These are phyloP conservation scores for Rhombomys opimus DNA, from an alignment of 2,113 vertebrate genomes.

Conservation along the genomic window DNA sequence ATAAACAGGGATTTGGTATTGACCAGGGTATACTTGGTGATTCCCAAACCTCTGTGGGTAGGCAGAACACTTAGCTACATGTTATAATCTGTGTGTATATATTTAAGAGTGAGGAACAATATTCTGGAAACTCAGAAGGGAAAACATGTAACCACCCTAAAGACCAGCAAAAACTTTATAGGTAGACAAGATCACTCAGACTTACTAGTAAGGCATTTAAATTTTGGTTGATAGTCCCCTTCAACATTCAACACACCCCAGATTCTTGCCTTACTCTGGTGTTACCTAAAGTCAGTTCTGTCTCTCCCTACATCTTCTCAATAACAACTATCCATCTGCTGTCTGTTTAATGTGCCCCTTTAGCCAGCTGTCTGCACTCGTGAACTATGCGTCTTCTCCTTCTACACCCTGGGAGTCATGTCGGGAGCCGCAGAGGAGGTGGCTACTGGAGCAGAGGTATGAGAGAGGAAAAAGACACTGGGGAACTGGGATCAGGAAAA, in stretches of 20 bases:
- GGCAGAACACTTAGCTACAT: not conserved
- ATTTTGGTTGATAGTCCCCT: not conserved
- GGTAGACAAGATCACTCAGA: not conserved
- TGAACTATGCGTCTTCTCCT: conserved; percentile 98
- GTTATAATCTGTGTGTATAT: not conserved
- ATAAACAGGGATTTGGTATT: conserved; percentile 17
- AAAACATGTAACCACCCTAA: not conserved
- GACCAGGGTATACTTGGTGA: not conserved
- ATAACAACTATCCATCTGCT: not conserved
- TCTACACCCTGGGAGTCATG: conserved; percentile 99
- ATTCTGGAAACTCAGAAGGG: not conserved
- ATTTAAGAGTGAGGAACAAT: not conserved
- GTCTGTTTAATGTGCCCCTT: conserved; percentile 29
- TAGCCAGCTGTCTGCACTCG: conserved; percentile 98
- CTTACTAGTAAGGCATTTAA: not conserved
- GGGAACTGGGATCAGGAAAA: conserved; percentile 4
- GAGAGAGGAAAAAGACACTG: not conserved
- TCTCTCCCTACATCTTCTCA: not conserved
- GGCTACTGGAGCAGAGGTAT: conserved; percentile 98
- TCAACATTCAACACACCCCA: not conserved
- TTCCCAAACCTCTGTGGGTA: not conserved
- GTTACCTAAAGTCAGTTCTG: not conserved
- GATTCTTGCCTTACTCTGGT: conserved; percentile 1
- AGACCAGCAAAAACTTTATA: not conserved
- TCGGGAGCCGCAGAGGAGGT: conserved; percentile 98